A percentile compares a stretch with the other conserved stretches of the same genome.
phyloP scores from a whole-genome alignment of 2,888 invertebrate genomes.

The Mylabris sibirica region DNA sequence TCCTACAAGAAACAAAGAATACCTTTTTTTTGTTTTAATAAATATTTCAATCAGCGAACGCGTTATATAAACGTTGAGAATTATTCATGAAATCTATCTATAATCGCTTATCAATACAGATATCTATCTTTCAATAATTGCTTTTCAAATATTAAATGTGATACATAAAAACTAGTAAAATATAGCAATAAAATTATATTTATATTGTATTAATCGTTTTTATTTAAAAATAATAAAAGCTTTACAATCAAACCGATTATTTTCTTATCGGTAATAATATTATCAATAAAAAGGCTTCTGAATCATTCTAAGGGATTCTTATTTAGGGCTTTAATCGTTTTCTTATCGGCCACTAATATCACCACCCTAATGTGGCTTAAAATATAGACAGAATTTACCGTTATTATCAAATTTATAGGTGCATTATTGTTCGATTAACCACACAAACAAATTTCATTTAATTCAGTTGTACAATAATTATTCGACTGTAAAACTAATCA shows the following conservation, averaged over 20 bases:
- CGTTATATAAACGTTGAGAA: slow-evolving; percentile 1
- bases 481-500: neutral
- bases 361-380: neutral
- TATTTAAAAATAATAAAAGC: neutral
- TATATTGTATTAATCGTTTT: neutral
- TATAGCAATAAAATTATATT: neutral
- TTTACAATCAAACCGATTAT: neutral
- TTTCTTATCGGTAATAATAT: slow-evolving; percentile 5
- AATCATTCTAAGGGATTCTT: neutral
- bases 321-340: neutral
- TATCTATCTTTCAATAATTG: neutral
- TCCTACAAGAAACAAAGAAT: slow-evolving; percentile 8
- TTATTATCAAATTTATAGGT: no score
- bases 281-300: slow-evolving; percentile 4
- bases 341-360: neutral
- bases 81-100: neutral
- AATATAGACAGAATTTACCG: no score
- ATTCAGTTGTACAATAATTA: neutral
- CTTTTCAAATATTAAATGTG: neutral
- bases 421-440: no score
- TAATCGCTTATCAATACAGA: neutral
- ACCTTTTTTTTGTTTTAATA: neutral
- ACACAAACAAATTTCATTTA: neutral
- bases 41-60: neutral
- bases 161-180: neutral